phyloP scores from a whole-genome alignment of 2,797 vertebrate species.

The Sebastes itinus region DNA sequence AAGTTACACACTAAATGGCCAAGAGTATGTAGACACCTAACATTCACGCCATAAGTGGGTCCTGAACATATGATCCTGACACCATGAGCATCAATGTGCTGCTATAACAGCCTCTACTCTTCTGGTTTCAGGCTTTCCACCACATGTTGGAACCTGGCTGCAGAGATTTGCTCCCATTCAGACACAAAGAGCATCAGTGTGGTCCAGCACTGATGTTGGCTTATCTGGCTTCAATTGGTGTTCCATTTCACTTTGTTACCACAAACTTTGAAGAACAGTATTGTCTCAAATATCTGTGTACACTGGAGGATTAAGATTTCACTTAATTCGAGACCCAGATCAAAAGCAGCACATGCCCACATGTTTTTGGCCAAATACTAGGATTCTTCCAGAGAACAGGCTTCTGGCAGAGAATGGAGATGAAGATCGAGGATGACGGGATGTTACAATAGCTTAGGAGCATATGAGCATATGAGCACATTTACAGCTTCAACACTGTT shows the following conservation, averaged over 20 bases:
- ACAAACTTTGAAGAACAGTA: background rate
- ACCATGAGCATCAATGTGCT: background rate
- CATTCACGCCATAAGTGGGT: background rate
- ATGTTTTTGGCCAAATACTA: background rate
- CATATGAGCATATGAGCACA: background rate
- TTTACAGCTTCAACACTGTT: background rate
- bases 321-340: background rate
- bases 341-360: background rate
- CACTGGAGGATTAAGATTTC: background rate
- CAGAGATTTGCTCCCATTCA: background rate
- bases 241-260: background rate
- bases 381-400: background rate
- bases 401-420: background rate
- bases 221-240: background rate
- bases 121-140: background rate
- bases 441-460: background rate
- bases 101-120: background rate
- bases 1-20: background rate
- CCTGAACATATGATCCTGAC: background rate
- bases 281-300: background rate
- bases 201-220: background rate
- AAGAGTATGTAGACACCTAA: background rate
- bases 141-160: background rate
- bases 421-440: background rate
- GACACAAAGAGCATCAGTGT: background rate